phyloP scores from a whole-genome alignment of 2,113 vertebrate species.

The Macroglossus sobrinus region DNA sequence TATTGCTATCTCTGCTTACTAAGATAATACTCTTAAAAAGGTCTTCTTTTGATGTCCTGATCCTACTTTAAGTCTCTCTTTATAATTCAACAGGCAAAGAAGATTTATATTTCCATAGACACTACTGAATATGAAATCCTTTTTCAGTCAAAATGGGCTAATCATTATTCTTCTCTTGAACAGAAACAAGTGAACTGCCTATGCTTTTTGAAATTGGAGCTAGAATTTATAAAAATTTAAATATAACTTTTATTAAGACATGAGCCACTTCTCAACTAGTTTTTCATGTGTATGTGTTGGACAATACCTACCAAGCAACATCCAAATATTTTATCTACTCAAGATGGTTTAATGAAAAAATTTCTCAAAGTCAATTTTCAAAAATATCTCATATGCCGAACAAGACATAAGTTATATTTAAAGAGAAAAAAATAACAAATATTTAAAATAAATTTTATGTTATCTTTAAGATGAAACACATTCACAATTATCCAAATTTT shows the following conservation, averaged over 20 bases:
- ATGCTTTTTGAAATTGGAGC: constrained; percentile 7
- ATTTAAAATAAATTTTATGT: background rate
- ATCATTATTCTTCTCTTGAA: constrained; percentile 44
- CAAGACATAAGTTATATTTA: background rate
- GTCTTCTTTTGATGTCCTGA: background rate
- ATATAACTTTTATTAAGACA: background rate
- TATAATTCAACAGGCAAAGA: constrained; percentile 40
- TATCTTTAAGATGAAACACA: background rate
- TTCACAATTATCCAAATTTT: background rate
- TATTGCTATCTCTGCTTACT: background rate
- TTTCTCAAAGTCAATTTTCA: background rate
- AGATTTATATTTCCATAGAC: background rate
- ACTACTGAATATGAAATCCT: background rate
- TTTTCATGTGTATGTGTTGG: background rate
- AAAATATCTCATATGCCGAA: background rate
- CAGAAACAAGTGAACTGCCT: background rate
- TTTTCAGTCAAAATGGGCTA: constrained; percentile 25
- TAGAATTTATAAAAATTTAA: constrained; percentile 44
- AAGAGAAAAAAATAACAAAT: background rate
- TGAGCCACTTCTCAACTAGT: background rate
- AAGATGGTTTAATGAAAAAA: background rate
- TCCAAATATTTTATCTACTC: background rate
- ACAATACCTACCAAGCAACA: background rate
- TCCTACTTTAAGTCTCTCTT: background rate
- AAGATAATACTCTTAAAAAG: background rate